Evolutionary conservation across 2,888 invertebrate species (phyloP).

Genomic region (Pandemis heparana): DNA sequence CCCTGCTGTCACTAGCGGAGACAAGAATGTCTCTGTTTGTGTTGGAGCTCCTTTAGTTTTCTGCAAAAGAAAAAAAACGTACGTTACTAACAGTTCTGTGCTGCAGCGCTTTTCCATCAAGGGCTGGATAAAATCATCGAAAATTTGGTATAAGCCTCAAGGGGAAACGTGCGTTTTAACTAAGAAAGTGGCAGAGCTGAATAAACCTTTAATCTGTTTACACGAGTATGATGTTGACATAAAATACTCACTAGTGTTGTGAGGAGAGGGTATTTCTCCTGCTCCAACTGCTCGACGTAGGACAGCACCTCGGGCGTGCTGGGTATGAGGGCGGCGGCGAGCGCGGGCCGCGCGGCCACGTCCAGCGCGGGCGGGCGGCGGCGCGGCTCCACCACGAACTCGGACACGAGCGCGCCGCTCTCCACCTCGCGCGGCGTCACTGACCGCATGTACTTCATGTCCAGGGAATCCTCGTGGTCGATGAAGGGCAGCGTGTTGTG

Average conservation of each 20-base stretch:
- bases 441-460: conserved; percentile 65
- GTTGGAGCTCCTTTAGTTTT: conserved; percentile 46
- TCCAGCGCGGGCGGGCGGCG: conserved; percentile 61
- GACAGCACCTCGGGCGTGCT: conserved; percentile 80
- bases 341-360: conserved; percentile 61
- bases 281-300: conserved; percentile 78
- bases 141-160: neutral
- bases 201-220: no score
- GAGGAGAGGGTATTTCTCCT: conserved; percentile 65
- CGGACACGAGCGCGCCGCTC: conserved; percentile 52
- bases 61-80: conserved; percentile 53
- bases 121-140: neutral
- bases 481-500: conserved; percentile 73
- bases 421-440: conserved; percentile 75
- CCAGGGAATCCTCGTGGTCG: conserved; percentile 75
- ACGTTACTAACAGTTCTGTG: neutral
- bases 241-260: conserved; percentile 59
- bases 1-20: conserved; percentile 19
- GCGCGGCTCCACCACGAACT: conserved; percentile 49
- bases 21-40: conserved; percentile 22
- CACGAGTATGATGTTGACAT: no score
- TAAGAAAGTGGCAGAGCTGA: neutral
- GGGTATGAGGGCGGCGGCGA: conserved; percentile 62
- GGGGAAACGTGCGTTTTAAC: neutral
- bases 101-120: no score